Conservation (phyloP, 2,888 invertebrate genomes). For the Serrognathus titanus region DNA sequence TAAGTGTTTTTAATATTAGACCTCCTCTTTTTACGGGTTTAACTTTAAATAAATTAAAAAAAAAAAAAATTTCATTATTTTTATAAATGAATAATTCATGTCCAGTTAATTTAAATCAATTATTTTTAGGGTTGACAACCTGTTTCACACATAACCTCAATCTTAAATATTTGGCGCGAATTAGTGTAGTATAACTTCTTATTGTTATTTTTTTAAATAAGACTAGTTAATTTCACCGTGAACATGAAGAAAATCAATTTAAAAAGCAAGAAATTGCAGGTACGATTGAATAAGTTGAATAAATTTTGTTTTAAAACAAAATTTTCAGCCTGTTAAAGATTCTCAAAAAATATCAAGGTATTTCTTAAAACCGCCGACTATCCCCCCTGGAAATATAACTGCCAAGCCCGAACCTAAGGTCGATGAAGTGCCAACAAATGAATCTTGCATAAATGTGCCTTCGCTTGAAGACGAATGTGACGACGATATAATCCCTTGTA, state of each 20-base stretch:
- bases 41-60: no score
- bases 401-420: background rate
- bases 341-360: constrained; percentile 23
- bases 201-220: no score
- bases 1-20: no score
- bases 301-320: background rate
- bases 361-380: constrained; percentile 15
- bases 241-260: constrained; percentile 12
- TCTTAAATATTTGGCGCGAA: no score
- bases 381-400: background rate
- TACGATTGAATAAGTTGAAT: background rate
- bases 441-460: background rate
- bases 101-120: no score
- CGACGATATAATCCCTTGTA: constrained; percentile 15
- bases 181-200: no score
- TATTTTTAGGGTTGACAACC: no score
- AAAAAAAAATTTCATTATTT: no score
- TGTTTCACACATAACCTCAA: no score
- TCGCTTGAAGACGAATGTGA: background rate
- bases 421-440: background rate
- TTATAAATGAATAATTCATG: no score
- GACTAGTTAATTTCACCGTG: background rate
- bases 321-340: constrained; percentile 17
- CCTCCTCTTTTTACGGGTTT: no score
- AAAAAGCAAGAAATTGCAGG: constrained; percentile 3